Percentiles rank a stretch among this genome's conserved stretches.
Evolutionary conservation across 2,113 vertebrate genomes (phyloP).

Genomic region (Elephantulus edwardii): DNA sequence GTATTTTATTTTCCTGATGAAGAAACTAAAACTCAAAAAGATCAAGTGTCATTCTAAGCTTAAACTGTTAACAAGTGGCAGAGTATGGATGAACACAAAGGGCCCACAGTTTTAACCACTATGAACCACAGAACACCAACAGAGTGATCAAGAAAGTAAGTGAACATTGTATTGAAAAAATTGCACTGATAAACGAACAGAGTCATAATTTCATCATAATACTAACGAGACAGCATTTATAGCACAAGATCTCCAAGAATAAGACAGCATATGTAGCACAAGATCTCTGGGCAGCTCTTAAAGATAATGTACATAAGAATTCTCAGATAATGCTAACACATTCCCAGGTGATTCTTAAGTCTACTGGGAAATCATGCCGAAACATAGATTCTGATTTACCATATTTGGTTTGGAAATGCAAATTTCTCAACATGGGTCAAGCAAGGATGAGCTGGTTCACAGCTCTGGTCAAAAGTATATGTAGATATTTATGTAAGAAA

Average conservation of each 20-base stretch:
- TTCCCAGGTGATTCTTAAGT: no score
- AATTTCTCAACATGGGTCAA: no score
- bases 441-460: no score
- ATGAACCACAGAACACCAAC: background rate
- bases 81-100: background rate
- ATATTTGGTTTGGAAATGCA: no score
- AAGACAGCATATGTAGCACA: no score
- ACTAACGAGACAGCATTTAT: slow-evolving; percentile 6
- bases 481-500: background rate
- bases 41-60: background rate
- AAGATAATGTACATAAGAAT: no score
- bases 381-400: background rate
- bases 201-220: slow-evolving; percentile 2
- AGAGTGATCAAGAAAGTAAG: background rate
- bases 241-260: no score
- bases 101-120: background rate
- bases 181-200: background rate
- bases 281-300: no score
- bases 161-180: background rate
- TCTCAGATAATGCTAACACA: no score
- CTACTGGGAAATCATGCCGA: no score
- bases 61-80: background rate
- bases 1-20: slow-evolving; percentile 24
- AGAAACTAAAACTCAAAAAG: background rate
- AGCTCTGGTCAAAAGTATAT: background rate